These are phyloP conservation scores for Calyptommatus sinebrachiatus DNA, from an alignment of 2,113 vertebrate genomes.

Conservation along the genomic window DNA sequence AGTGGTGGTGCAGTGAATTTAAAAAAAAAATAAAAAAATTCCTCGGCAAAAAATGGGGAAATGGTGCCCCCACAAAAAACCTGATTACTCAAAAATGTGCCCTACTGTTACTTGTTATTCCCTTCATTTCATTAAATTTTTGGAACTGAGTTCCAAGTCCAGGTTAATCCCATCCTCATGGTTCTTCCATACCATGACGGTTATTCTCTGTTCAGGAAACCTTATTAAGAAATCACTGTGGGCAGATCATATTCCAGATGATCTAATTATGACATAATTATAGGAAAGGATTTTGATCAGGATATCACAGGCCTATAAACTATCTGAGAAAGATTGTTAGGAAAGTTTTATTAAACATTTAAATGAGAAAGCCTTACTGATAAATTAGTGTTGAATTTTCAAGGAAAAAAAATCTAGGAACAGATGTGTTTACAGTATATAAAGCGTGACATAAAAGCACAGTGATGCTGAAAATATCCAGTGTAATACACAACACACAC, in stretches of 20 bases:
- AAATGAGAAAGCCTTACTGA: neutral
- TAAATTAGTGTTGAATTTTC: neutral
- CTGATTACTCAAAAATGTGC: no score
- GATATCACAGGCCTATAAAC: neutral
- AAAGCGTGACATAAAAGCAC: no score
- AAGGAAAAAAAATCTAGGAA: neutral
- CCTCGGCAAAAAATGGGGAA: no score
- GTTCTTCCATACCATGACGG: neutral
- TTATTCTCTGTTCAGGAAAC: neutral
- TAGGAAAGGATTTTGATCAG: neutral
- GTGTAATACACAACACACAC: no score
- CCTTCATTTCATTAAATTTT: no score
- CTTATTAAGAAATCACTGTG: neutral
- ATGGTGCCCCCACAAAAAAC: no score
- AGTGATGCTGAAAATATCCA: no score
- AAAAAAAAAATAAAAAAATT: no score
- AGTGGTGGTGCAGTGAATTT: no score
- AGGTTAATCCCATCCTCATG: neutral
- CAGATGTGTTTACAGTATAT: no score
- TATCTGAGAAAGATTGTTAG: neutral
- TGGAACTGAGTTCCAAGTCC: neutral
- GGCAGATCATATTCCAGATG: neutral
- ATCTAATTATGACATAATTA: neutral
- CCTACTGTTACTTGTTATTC: no score
- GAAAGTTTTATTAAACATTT: neutral